Evolutionary conservation across 2,888 invertebrate genomes (phyloP).

Genomic region (Tyria jacobaeae): DNA sequence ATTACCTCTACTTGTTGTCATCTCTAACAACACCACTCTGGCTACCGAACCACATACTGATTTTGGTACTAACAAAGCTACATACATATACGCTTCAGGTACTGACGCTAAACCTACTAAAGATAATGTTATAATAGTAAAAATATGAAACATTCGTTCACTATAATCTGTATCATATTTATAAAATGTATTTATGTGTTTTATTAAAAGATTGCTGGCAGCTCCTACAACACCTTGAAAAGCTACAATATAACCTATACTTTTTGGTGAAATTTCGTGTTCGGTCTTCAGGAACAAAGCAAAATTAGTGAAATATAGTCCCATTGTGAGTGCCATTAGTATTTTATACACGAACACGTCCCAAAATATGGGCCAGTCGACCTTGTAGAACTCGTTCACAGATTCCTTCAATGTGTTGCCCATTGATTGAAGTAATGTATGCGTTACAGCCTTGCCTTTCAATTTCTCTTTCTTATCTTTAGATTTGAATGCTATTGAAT

Average conservation of each 20-base stretch:
- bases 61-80: constrained; percentile 78
- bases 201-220: constrained; percentile 74
- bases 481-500: constrained; percentile 47
- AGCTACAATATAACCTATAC: constrained; percentile 85
- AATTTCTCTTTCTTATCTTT: constrained; percentile 40
- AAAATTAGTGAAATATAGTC: constrained; percentile 81
- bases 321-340: constrained; percentile 77
- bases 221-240: constrained; percentile 80
- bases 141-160: constrained; percentile 73
- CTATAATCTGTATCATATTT: constrained; percentile 69
- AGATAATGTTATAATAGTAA: constrained; percentile 69
- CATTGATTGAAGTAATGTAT: constrained; percentile 51
- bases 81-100: constrained; percentile 67
- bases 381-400: constrained; percentile 70
- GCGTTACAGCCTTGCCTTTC: constrained; percentile 30
- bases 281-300: constrained; percentile 75
- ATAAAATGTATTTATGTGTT: constrained; percentile 74
- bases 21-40: constrained; percentile 79
- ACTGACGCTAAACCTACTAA: constrained; percentile 74
- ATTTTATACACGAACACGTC: constrained; percentile 82
- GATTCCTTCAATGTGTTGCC: constrained; percentile 60
- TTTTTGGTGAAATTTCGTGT: constrained; percentile 75
- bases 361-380: constrained; percentile 84
- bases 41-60: constrained; percentile 76
- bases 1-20: constrained; percentile 78